Base-by-base conservation (phyloP, 1,140 invertebrate genomes). In the Drosophila sproati region DNA sequence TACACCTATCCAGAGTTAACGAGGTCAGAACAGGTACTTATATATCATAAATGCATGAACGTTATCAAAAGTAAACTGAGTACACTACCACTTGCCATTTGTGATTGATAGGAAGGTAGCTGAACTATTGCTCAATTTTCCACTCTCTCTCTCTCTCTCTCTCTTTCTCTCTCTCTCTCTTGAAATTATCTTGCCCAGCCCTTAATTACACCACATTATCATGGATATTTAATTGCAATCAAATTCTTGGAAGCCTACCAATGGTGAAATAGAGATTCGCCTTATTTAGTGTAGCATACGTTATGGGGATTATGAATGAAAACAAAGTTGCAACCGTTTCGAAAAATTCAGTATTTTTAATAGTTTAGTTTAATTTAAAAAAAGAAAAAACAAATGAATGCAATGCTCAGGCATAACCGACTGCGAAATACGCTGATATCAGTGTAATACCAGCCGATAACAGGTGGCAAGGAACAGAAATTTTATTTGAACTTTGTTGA, bases 271-370 rank as follows among this genome's bases (percentile, higher is more conserved):
- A 37, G 29, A 10, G 1, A 5, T n/a, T 32, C 8, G n/a, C 29
- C 31, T 10, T 28, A 51, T 35, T 37, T 54, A 47, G 20, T 39
- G 37, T 73, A 47, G 70, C 70, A 66, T 73, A 73, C 70, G 37
- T 67, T 34, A 57, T 41, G 70, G 70, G 28, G 63, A n/a, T 4
- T 5, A 3, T 4, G 29, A 39, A 41, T 39, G 20, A n/a, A 43
- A n/a, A 3, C 5, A 7, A n/a, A 43, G 1, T 37, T 37, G 39
- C n/a, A 43, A 34, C 2, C 34, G 34, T 34, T 4, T 34, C 34
- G 34, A 34, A 34, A 34, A 20, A 20, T 20, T 0, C 20, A 20
- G 20, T 20, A 20, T 20, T 20, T 20, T 1, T 20, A 20, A 20
- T 2, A 20, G 20, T 20, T 20, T 20, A 20, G 20, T 20, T 20